A percentile compares a stretch with the other conserved stretches of the same genome.
Conservation (phyloP, 2,888 invertebrate species). For the Cinara cedri region DNA sequence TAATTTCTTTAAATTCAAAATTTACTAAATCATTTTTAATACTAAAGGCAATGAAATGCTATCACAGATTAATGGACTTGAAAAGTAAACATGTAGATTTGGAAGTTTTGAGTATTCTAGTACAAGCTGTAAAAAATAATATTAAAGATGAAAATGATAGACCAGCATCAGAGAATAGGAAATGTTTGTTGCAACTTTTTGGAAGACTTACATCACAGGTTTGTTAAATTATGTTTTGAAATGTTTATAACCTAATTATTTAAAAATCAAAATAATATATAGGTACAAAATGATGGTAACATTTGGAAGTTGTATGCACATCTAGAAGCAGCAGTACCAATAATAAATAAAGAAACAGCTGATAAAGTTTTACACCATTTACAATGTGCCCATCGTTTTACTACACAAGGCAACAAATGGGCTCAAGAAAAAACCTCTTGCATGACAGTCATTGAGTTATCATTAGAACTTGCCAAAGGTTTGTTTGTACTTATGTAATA, state of each 20-base stretch:
- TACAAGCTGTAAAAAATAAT: constrained; percentile 73
- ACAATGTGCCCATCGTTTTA: constrained; percentile 76
- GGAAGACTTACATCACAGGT: constrained; percentile 74
- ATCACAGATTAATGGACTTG: constrained; percentile 85
- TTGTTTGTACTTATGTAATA: neutral
- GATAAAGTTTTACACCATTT: constrained; percentile 72
- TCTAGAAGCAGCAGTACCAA: constrained; percentile 66
- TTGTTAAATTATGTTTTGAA: constrained; percentile 36
- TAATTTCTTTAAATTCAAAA: constrained; percentile 21
- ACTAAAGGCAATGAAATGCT: constrained; percentile 73
- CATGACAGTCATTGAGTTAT: constrained; percentile 59
- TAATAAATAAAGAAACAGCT: constrained; percentile 62
- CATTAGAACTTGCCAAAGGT: constrained; percentile 59
- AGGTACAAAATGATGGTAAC: constrained; percentile 70
- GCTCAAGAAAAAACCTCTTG: constrained; percentile 63
- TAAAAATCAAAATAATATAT: constrained; percentile 28
- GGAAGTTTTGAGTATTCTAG: constrained; percentile 76
- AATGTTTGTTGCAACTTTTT: constrained; percentile 72
- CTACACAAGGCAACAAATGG: constrained; percentile 72
- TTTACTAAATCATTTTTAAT: constrained; percentile 26
- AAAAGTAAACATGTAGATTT: constrained; percentile 78
- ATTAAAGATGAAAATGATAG: constrained; percentile 68
- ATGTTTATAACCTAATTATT: neutral
- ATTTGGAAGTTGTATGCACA: constrained; percentile 85
- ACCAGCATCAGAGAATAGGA: constrained; percentile 66